phyloP scores from a whole-genome alignment of 2,797 vertebrate species.

The Meriones psammophilus region DNA sequence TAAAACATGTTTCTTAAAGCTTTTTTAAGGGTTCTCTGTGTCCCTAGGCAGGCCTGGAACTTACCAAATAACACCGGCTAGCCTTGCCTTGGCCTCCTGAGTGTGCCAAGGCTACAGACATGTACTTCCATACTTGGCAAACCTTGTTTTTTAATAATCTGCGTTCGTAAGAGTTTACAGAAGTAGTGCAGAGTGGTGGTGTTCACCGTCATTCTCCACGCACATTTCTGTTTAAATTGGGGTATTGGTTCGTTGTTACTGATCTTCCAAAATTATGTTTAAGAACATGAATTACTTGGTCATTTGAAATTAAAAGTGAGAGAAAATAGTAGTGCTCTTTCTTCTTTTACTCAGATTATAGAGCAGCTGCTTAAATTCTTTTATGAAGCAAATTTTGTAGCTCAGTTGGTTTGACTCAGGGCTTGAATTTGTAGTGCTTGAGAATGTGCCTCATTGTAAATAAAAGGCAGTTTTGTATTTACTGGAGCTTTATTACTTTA shows the following conservation, averaged over 20 bases:
- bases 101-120: background rate
- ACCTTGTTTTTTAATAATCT: slow-evolving; percentile 52
- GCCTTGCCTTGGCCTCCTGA: background rate
- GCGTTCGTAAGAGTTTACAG: slow-evolving; percentile 6
- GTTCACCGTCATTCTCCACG: background rate
- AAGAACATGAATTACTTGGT: slow-evolving; percentile 12
- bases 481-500: slow-evolving; percentile 48
- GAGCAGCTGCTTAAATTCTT: slow-evolving; percentile 63
- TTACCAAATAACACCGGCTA: background rate
- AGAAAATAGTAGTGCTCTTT: slow-evolving; percentile 19
- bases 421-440: slow-evolving; percentile 63
- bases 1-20: slow-evolving; percentile 9
- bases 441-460: slow-evolving; percentile 72
- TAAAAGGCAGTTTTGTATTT: slow-evolving; percentile 75
- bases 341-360: slow-evolving; percentile 13
- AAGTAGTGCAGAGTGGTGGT: background rate
- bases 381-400: slow-evolving; percentile 47
- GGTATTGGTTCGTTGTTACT: slow-evolving; percentile 29
- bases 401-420: slow-evolving; percentile 65
- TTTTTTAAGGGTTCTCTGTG: background rate
- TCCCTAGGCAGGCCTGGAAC: background rate
- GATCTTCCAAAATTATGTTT: slow-evolving; percentile 62
- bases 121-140: background rate
- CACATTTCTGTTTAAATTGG: slow-evolving; percentile 56
- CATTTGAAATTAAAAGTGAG: slow-evolving; percentile 52